Base-by-base conservation (phyloP, 2,113 vertebrate genomes). In the Pterocles orientalis region DNA sequence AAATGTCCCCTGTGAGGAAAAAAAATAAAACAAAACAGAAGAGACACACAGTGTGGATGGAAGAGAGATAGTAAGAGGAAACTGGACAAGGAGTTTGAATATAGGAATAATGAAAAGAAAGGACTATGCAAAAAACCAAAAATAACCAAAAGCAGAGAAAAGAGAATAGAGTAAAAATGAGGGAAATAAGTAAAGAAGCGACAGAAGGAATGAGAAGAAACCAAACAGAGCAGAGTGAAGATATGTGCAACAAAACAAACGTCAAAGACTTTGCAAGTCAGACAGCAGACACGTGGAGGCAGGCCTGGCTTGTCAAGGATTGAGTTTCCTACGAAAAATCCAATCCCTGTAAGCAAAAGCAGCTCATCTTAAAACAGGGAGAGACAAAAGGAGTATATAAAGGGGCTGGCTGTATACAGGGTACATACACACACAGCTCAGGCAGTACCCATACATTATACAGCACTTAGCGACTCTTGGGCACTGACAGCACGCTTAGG, bases 1-100 rank as follows among this genome's bases (percentile, higher is more conserved):
- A 97, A 85, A 98, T 86, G 33, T 95, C 47, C 56, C 96, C 97
- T 97, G 78, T 26, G 80, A 91, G 77, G n/a, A 4, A 8, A 62
- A 70, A 1, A 29, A 31, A 51, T 9, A 43, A 41, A 65, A 34
- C 73, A 39, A 45, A 53, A 62, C 34, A 75, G 33, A 64, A 80
- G 51, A 89, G 54, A 86, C 20, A 76, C n/a, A 69, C 34, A 88
- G 31, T 36, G 61, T 83, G 56, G 72, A 78, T 82, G 62, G 56
- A 86, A 84, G 60, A 88, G 33, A 57, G 6, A 69, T 68, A 78
- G 28, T 48, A 91, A 79, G 12, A 78, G 17, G 24, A 57, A 92
- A 60, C 64, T 31, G 4, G 15, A 48, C 50, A 53, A 51, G 8
- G 23, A 61, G 24, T 65, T 75, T 88, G 50, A 94, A 81, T 34